phyloP scores from a whole-genome alignment of 2,113 vertebrate genomes.

The Gobius niger region DNA sequence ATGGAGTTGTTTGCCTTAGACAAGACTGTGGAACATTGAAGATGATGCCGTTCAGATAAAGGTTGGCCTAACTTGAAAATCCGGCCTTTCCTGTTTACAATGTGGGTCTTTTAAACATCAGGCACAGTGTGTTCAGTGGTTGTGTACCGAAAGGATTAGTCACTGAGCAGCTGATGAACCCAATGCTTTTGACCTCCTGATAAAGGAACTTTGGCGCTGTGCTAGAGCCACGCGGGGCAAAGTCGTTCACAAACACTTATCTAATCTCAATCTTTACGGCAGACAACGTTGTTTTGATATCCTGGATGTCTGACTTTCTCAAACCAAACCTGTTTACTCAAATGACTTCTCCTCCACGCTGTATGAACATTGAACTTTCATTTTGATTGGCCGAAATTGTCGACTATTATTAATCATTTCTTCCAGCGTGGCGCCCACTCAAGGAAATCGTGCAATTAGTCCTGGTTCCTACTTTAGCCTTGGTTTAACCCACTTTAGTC shows the following conservation, averaged over 20 bases:
- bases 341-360: too few species aligned
- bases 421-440: too few species aligned
- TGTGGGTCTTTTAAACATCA: background rate
- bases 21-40: too few species aligned
- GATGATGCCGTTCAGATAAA: background rate
- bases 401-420: too few species aligned
- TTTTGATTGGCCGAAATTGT: too few species aligned
- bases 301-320: background rate
- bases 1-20: background rate
- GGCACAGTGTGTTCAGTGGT: background rate
- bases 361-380: too few species aligned
- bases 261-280: background rate
- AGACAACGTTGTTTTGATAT: background rate
- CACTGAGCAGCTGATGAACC: background rate
- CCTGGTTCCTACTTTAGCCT: too few species aligned
- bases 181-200: background rate
- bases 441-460: too few species aligned
- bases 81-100: background rate
- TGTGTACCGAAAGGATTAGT: background rate
- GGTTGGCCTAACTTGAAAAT: constrained; percentile 11
- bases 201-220: background rate
- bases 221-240: background rate
- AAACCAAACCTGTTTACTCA: background rate
- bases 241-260: background rate
- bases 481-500: too few species aligned